Percentiles rank a stretch among this genome's conserved stretches.
Conservation (phyloP, 2,797 vertebrate genomes). For the Sardinella longiceps region DNA sequence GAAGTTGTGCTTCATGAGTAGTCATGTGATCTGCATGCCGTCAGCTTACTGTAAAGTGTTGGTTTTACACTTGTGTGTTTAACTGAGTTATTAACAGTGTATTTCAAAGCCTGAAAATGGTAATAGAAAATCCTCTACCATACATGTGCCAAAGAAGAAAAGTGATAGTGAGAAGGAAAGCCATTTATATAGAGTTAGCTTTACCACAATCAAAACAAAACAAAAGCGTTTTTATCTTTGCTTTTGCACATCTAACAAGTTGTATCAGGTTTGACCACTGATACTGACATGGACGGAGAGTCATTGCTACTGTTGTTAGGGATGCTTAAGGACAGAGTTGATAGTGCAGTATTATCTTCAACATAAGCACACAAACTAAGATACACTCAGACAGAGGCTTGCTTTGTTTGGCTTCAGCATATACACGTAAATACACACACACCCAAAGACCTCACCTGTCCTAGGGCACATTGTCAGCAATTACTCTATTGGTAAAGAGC, state of each 20-base stretch:
- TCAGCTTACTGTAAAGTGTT: background rate
- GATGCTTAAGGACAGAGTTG: background rate
- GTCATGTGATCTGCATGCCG: background rate
- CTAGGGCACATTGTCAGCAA: background rate
- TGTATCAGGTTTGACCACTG: background rate
- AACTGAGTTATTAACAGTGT: background rate
- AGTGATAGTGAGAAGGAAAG: background rate
- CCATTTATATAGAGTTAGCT: background rate
- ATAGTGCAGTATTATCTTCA: slow-evolving; percentile 9
- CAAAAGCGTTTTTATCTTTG: background rate
- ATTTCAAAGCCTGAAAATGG: background rate
- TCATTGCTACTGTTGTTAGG: background rate
- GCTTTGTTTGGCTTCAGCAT: background rate
- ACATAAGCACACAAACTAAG: background rate
- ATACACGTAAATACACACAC: background rate
- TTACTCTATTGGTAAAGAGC: slow-evolving; percentile 36
- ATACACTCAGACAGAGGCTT: background rate
- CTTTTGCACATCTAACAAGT: background rate
- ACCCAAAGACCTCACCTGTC: background rate
- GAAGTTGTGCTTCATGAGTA: background rate
- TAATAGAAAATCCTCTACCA: background rate
- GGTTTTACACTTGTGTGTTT: background rate
- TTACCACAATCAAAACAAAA: background rate
- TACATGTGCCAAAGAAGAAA: background rate
- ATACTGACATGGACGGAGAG: background rate